These are phyloP conservation scores for Digitonthophagus gazella DNA, from an alignment of 2,888 invertebrate species.

Conservation along the genomic window DNA sequence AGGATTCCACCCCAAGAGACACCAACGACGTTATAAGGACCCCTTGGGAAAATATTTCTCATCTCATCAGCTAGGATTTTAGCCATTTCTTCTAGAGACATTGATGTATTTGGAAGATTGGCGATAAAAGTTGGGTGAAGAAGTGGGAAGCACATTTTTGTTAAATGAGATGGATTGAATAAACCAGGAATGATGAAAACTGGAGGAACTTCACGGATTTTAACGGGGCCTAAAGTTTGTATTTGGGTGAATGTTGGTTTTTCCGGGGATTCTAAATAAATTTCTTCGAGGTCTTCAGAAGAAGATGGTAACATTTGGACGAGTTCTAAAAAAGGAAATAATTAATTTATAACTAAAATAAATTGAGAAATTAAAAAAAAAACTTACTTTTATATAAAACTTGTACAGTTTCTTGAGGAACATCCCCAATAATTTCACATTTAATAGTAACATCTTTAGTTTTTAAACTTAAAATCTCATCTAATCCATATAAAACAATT, in stretches of 20 bases:
- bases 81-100: conserved; percentile 41
- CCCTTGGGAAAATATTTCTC: conserved; percentile 57
- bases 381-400: conserved; percentile 47
- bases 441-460: conserved; percentile 41
- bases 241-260: conserved; percentile 45
- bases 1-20: conserved; percentile 87
- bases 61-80: conserved; percentile 51
- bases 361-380: background rate
- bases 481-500: conserved; percentile 42
- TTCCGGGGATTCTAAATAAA: conserved; percentile 36
- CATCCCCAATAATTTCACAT: conserved; percentile 40
- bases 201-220: conserved; percentile 46
- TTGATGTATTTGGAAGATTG: conserved; percentile 40
- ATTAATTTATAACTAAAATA: background rate
- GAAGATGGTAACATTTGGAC: conserved; percentile 42
- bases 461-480: conserved; percentile 42
- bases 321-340: conserved; percentile 39
- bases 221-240: conserved; percentile 44
- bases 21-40: conserved; percentile 75
- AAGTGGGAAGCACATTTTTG: conserved; percentile 42
- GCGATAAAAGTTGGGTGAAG: conserved; percentile 49
- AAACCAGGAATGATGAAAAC: conserved; percentile 50
- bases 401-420: conserved; percentile 42
- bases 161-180: conserved; percentile 39
- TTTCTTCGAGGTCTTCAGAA: conserved; percentile 39